A percentile compares a stretch with the other conserved stretches of the same genome.
Evolutionary conservation across 2,888 invertebrate genomes (phyloP).

Genomic region (Eristalinus aeneus): DNA sequence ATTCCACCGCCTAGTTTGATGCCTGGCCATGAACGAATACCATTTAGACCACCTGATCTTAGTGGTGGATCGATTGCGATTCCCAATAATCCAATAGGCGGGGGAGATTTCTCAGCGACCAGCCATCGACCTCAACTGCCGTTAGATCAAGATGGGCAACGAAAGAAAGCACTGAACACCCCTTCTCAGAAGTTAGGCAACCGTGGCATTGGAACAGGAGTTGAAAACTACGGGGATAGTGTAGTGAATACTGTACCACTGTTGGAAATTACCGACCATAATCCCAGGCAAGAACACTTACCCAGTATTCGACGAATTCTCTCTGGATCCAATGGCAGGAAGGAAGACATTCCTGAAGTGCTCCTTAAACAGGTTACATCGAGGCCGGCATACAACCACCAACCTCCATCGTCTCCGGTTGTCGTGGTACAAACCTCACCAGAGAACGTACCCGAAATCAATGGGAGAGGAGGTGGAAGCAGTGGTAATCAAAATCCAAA

Average conservation of each 20-base stretch:
- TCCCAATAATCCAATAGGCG: conserved; percentile 40
- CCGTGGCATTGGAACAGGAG: conserved; percentile 53
- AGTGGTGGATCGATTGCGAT: conserved; percentile 48
- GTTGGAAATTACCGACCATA: conserved; percentile 77
- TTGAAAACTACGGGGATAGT: conserved; percentile 56
- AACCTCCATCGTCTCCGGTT: conserved; percentile 77
- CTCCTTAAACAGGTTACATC: conserved; percentile 86
- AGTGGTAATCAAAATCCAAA: conserved; percentile 73
- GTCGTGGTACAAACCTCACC: conserved; percentile 73
- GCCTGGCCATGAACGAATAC: conserved; percentile 91
- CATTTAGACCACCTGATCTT: conserved; percentile 85
- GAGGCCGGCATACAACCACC: conserved; percentile 78
- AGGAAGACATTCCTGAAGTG: conserved; percentile 90
- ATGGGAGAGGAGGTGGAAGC: conserved; percentile 36
- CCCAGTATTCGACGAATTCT: conserved; percentile 92
- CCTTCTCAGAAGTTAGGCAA: conserved; percentile 85
- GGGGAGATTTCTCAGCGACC: conserved; percentile 58
- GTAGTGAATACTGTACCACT: conserved; percentile 51
- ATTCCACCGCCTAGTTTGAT: conserved; percentile 92
- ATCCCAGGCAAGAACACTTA: conserved; percentile 84
- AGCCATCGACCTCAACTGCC: conserved; percentile 52
- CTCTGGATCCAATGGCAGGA: conserved; percentile 92
- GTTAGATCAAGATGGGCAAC: conserved; percentile 70
- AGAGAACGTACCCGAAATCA: conserved; percentile 57
- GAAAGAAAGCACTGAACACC: conserved; percentile 88